phyloP scores from a whole-genome alignment of 2,113 vertebrate genomes.

The Mirza zaza region DNA sequence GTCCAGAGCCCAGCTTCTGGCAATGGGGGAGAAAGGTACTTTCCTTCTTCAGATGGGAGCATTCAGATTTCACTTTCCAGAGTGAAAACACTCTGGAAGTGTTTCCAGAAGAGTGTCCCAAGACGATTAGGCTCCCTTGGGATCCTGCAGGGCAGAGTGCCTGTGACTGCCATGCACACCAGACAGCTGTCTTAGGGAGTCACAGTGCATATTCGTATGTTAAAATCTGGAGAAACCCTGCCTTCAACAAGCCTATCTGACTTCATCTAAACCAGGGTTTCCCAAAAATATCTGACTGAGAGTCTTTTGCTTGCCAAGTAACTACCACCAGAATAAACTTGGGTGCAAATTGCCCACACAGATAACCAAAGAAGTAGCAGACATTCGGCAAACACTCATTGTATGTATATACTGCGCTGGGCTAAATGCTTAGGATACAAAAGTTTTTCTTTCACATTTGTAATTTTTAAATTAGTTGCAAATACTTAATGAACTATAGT shows the following conservation, averaged over 20 bases:
- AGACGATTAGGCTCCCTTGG: background rate
- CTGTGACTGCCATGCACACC: rapidly evolving
- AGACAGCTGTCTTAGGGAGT: too few species aligned
- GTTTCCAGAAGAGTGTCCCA: background rate
- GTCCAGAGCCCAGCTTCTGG: background rate
- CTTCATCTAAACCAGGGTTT: background rate
- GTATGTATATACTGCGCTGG: background rate
- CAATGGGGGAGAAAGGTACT: background rate
- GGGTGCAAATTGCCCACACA: background rate
- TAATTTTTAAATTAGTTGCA: constrained; percentile 20
- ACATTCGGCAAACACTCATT: background rate
- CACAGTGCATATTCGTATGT: background rate
- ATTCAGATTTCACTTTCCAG: background rate
- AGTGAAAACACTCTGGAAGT: background rate
- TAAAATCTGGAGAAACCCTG: background rate
- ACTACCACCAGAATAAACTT: background rate
- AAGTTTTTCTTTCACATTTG: background rate
- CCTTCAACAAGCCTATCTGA: background rate
- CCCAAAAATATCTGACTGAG: background rate
- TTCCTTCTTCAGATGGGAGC: background rate
- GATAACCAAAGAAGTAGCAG: background rate
- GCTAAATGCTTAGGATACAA: background rate
- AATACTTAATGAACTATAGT: constrained; percentile 44
- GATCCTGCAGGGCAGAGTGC: background rate
- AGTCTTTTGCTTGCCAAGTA: background rate